Conservation (phyloP, 2,888 invertebrate genomes). For the Cremastinae sp. region DNA sequence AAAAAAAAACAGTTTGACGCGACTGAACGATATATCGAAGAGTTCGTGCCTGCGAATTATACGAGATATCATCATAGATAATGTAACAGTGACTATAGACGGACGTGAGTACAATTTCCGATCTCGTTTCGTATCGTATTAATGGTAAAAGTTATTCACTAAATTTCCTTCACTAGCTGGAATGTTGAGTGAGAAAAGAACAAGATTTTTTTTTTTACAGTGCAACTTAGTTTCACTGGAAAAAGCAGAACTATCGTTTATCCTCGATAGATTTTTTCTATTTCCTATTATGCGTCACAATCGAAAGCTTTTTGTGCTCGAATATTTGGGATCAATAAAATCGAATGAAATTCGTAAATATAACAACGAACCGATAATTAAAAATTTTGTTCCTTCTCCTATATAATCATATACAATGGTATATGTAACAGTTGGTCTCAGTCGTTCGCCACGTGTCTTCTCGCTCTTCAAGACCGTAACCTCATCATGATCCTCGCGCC, state of each 20-base stretch:
- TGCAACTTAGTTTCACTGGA: slow-evolving; percentile 31
- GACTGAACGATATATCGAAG: slow-evolving; percentile 55
- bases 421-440: slow-evolving; percentile 79
- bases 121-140: slow-evolving; percentile 37
- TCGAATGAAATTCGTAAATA: neutral
- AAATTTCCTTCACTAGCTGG: slow-evolving; percentile 50
- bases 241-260: slow-evolving; percentile 21
- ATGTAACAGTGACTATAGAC: slow-evolving; percentile 60
- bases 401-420: slow-evolving; percentile 79
- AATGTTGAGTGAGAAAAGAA: slow-evolving; percentile 63
- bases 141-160: slow-evolving; percentile 34
- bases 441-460: slow-evolving; percentile 73
- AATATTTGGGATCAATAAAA: slow-evolving; percentile 50
- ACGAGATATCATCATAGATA: slow-evolving; percentile 53
- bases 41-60: slow-evolving; percentile 59
- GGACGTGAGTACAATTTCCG: slow-evolving; percentile 56
- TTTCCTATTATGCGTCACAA: slow-evolving; percentile 65
- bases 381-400: slow-evolving; percentile 55
- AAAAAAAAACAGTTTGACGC: slow-evolving; percentile 45
- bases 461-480: slow-evolving; percentile 9
- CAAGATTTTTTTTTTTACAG: slow-evolving; percentile 22
- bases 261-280: slow-evolving; percentile 4
- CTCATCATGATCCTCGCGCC: slow-evolving; percentile 4
- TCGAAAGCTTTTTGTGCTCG: slow-evolving; percentile 72
- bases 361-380: slow-evolving; percentile 41